Base-by-base conservation (phyloP, 1,140 invertebrate species). In the Cydia strobilella region DNA sequence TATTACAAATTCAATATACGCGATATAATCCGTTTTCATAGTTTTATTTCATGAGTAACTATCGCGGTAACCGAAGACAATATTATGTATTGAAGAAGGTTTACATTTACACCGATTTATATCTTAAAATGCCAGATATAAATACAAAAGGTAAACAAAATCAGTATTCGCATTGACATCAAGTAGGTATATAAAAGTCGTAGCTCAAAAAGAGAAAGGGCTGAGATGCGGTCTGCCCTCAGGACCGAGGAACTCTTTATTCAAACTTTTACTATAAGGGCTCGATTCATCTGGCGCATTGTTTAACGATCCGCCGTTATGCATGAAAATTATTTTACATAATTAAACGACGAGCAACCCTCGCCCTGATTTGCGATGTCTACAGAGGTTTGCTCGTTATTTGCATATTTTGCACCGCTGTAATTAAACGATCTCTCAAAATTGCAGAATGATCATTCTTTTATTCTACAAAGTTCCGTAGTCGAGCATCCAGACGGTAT, bases 301-400 rank as follows among this genome's bases (percentile, higher is more conserved):
- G 88, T 92, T 90, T 87, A 83, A 86, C 80, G 83, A 87, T 84
- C 85, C 82, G 84, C 89, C 84, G 82, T 81, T 87, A 90, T 88
- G 90, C 88, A 90, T 90, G 86, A 86, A 89, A 89, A 88, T 88
- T 86, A 90, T 91, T 92, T 92, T 90, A 89, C 89, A 91, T 92
- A 90, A 91, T 91, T 91, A 92, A 91, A 87, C 86, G 88, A 83
- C 82, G 86, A 77, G 76, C 79, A 82, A 85, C 86, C 86, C 87
- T 81, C 81, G 84, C 85, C 89, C 84, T 90, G 88, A 90, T 92
- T 90, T 90, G 86, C 81, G 84, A 88, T 89, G 86, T 89, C 87
- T 86, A 88, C 83, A 84, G 77, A 83, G 85, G 85, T 86, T 86
- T 84, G 76, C 77, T 77, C 76, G 75, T 75, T 81, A 90, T 92